A percentile compares a stretch with the other conserved stretches of the same genome.
phyloP scores from a whole-genome alignment of 2,888 invertebrate species.

The Caenorhabditis sulstoni region DNA sequence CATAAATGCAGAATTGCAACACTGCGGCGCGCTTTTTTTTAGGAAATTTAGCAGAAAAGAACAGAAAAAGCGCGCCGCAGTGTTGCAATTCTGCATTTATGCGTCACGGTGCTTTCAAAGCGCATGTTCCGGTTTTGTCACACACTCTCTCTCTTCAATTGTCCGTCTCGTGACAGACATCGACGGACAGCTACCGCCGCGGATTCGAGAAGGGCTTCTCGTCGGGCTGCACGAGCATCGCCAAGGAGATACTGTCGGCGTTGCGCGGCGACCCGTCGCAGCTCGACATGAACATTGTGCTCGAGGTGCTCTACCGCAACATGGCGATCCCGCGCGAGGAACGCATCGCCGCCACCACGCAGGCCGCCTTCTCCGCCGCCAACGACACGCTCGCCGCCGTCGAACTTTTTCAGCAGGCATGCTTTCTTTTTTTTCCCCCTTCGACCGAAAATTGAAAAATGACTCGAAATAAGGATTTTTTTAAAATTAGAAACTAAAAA shows the following conservation, averaged over 20 bases:
- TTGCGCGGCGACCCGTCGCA: constrained; percentile 54
- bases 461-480: no score
- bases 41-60: no score
- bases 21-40: no score
- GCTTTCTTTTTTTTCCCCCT: constrained; percentile 4
- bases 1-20: no score
- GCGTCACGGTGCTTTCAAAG: no score
- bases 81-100: no score
- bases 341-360: constrained; percentile 17
- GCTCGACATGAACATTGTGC: constrained; percentile 59
- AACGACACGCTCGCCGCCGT: constrained; percentile 67
- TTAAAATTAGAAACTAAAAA: no score
- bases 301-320: constrained; percentile 64
- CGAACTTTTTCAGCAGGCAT: constrained; percentile 76
- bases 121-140: no score
- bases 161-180: no score
- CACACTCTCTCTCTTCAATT: no score
- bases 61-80: no score
- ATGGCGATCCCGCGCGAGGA: constrained; percentile 55
- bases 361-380: constrained; percentile 18
- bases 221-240: constrained; percentile 71
- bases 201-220: constrained; percentile 73
- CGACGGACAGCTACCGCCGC: constrained; percentile 70
- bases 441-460: no score
- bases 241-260: constrained; percentile 69